Percentiles rank a stretch among this genome's conserved stretches.
These are phyloP conservation scores for Lethrus apterus DNA, from an alignment of 1,140 invertebrate genomes.

Conservation along the genomic window DNA sequence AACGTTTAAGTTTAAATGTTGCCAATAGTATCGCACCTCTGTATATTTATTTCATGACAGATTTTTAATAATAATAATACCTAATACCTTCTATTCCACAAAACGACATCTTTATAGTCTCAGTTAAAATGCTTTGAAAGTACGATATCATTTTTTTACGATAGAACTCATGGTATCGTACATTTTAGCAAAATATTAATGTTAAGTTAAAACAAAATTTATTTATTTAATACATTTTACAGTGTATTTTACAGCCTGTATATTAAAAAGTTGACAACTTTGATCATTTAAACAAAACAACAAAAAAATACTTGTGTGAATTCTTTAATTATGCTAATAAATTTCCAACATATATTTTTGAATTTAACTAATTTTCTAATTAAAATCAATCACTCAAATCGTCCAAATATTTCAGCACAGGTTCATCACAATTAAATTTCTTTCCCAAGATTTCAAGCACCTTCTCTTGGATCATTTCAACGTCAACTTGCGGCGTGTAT, in stretches of 20 bases:
- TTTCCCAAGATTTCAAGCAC: constrained; percentile 47
- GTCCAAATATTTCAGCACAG: constrained; percentile 20
- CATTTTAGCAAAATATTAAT: too few relatives aligned
- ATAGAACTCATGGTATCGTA: too few relatives aligned
- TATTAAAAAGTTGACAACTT: background rate
- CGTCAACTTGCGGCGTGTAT: constrained; percentile 73
- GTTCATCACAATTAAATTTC: constrained; percentile 31
- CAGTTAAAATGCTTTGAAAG: too few relatives aligned
- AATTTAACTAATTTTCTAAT: background rate
- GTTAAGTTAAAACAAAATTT: too few relatives aligned
- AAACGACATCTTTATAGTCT: too few relatives aligned
- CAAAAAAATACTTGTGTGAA: background rate
- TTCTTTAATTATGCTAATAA: background rate
- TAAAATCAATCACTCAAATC: background rate
- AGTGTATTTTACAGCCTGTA: background rate
- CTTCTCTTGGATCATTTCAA: constrained; percentile 60
- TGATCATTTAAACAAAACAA: background rate
- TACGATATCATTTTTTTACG: too few relatives aligned
- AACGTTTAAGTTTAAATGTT: too few relatives aligned
- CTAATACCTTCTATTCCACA: too few relatives aligned
- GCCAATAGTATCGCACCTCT: too few relatives aligned
- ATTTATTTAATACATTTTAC: background rate
- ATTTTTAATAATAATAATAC: too few relatives aligned
- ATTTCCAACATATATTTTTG: background rate
- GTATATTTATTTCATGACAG: too few relatives aligned